phyloP scores from a whole-genome alignment of 2,113 vertebrate species.

The Phaethornis superciliosus region DNA sequence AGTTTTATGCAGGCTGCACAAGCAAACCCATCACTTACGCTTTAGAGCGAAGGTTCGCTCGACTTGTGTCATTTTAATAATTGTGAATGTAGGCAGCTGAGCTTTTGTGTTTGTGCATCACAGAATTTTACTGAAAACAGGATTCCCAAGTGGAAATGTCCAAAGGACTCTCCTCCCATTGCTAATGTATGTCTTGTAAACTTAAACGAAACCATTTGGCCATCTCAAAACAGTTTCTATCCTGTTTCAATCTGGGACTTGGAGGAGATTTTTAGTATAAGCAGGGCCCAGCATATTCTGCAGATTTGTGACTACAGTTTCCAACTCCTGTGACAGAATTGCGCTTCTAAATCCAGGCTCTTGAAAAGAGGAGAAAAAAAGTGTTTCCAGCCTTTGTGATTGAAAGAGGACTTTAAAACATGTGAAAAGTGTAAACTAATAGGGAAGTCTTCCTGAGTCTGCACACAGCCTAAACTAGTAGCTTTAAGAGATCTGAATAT shows the following conservation, averaged over 20 bases:
- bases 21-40: constrained; percentile 69
- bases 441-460: constrained; percentile 66
- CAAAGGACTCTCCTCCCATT: constrained; percentile 77
- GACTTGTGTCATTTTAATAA: constrained; percentile 59
- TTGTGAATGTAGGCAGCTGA: constrained; percentile 72
- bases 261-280: constrained; percentile 53
- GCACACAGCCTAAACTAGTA: constrained; percentile 57
- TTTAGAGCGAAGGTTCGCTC: constrained; percentile 57
- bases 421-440: neutral
- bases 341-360: constrained; percentile 53
- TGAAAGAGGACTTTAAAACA: constrained; percentile 58
- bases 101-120: constrained; percentile 78
- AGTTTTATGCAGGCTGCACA: constrained; percentile 73
- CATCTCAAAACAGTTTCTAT: constrained; percentile 63
- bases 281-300: constrained; percentile 54
- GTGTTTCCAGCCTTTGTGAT: constrained; percentile 43
- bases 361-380: constrained; percentile 40
- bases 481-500: constrained; percentile 71
- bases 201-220: constrained; percentile 61
- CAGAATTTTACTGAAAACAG: constrained; percentile 80
- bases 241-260: constrained; percentile 63
- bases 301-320: constrained; percentile 60
- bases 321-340: constrained; percentile 59
- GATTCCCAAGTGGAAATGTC: constrained; percentile 79
- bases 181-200: constrained; percentile 61